phyloP scores from a whole-genome alignment of 1,140 invertebrate species.

The Tetraneura akinire region DNA sequence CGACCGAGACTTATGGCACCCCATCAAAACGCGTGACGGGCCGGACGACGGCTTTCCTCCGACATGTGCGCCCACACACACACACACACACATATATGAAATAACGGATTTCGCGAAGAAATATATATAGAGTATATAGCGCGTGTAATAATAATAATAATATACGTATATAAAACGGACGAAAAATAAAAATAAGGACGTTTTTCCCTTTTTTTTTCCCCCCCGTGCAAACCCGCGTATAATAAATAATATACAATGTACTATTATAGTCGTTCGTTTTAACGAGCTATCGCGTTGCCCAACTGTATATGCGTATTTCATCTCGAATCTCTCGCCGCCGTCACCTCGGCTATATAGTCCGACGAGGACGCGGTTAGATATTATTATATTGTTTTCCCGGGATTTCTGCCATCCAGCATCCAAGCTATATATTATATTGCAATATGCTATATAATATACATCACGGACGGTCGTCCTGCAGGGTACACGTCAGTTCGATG shows the following conservation, averaged over 20 bases:
- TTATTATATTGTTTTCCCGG: conserved; percentile 28
- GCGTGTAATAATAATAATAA: not conserved
- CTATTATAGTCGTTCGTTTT: conserved; percentile 9
- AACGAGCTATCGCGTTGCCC: conserved; percentile 42
- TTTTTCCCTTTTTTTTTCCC: too few species aligned
- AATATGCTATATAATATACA: too few species aligned
- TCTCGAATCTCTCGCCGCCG: conserved; percentile 30
- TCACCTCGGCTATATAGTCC: conserved; percentile 43
- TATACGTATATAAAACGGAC: not conserved
- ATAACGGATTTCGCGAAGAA: not conserved
- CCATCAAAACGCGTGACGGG: conserved; percentile 43
- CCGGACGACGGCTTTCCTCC: not conserved
- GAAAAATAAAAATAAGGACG: conserved; percentile 26
- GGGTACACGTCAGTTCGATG: not conserved
- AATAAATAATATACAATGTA: too few species aligned
- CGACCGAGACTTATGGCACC: conserved; percentile 42
- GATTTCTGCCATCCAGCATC: too few species aligned
- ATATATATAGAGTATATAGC: not conserved
- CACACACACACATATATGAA: not conserved
- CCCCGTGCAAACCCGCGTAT: too few species aligned
- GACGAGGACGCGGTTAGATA: conserved; percentile 39
- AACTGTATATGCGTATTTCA: conserved; percentile 5
- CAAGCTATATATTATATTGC: not conserved
- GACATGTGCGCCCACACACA: not conserved
- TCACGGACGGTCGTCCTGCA: not conserved